These are phyloP conservation scores for Scelioninae gen. 1 DNA, from an alignment of 2,888 invertebrate genomes.

Conservation along the genomic window DNA sequence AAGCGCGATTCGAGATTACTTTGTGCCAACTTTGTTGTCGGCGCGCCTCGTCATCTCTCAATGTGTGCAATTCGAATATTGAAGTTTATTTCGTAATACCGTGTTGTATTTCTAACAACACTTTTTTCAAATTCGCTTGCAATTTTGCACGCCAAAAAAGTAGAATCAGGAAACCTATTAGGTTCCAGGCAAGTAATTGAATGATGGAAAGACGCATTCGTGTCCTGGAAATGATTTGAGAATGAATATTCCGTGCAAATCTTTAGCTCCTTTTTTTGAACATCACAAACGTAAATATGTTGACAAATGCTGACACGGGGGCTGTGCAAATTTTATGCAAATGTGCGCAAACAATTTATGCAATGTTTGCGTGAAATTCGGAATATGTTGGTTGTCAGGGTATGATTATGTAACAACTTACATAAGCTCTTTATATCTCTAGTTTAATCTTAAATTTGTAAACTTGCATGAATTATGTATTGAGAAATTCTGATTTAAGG, in stretches of 20 bases:
- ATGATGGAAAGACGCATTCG: no score
- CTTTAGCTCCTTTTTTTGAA: conserved; percentile 9
- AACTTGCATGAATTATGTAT: conserved; percentile 43
- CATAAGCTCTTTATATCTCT: conserved; percentile 58
- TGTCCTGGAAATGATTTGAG: no score
- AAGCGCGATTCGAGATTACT: conserved; percentile 62
- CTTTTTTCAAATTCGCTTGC: conserved; percentile 2
- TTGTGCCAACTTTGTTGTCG: conserved; percentile 63
- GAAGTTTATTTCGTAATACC: conserved; percentile 60
- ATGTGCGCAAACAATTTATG: conserved; percentile 55
- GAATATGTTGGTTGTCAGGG: conserved; percentile 45
- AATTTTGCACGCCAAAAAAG: not conserved
- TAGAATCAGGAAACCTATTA: no score
- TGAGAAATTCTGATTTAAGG: conserved; percentile 13
- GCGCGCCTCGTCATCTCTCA: conserved; percentile 36
- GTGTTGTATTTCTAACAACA: conserved; percentile 26
- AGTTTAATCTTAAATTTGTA: conserved; percentile 46
- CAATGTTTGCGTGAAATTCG: conserved; percentile 57
- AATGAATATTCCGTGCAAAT: no score
- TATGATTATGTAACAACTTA: conserved; percentile 55
- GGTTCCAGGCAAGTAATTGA: no score
- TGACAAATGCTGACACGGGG: conserved; percentile 35
- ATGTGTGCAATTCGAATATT: conserved; percentile 57
- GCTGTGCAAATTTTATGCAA: conserved; percentile 61
- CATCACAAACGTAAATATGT: conserved; percentile 43